Evolutionary conservation across 2,797 vertebrate species (phyloP).

Genomic region (Parotocinclus haroldoi): DNA sequence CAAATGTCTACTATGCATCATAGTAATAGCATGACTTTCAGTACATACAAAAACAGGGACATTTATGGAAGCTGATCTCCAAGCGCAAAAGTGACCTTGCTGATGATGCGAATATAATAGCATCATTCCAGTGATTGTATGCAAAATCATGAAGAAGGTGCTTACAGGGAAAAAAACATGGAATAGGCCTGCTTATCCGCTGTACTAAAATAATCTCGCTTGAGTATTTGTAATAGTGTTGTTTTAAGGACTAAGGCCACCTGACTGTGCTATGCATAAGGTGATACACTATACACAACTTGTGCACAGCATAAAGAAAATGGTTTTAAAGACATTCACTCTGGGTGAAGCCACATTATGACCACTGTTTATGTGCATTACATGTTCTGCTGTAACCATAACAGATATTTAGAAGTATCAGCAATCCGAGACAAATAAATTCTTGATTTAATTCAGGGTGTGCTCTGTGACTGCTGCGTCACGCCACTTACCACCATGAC

Average conservation of each 20-base stretch:
- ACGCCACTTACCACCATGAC: conserved; percentile 20
- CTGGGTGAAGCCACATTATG: conserved; percentile 5
- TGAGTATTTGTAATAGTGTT: conserved; percentile 1
- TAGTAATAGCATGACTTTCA: neutral
- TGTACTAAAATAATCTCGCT: conserved; percentile 16
- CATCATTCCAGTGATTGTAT: conserved; percentile 25
- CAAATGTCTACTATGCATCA: neutral
- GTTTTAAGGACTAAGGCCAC: conserved; percentile 5
- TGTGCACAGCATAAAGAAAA: neutral
- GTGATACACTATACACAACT: neutral
- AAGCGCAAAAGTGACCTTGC: conserved; percentile 20
- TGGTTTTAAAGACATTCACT: conserved; percentile 3
- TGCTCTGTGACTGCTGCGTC: conserved; percentile 20
- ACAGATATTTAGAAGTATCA: conserved; percentile 19
- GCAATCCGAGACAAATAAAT: conserved; percentile 28
- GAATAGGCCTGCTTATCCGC: conserved; percentile 14
- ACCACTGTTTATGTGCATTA: conserved; percentile 22
- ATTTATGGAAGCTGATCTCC: conserved; percentile 18
- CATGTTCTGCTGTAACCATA: conserved; percentile 2
- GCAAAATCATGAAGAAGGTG: conserved; percentile 17
- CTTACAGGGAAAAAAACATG: conserved; percentile 1
- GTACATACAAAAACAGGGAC: conserved; percentile 2
- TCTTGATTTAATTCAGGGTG: conserved; percentile 21
- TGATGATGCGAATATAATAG: conserved; percentile 18
- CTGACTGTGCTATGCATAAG: neutral